Evolutionary conservation across 1,140 invertebrate species (phyloP), one percentile per base, ranked within the genome.

Genomic region (Papilio polyxenes): DNA sequence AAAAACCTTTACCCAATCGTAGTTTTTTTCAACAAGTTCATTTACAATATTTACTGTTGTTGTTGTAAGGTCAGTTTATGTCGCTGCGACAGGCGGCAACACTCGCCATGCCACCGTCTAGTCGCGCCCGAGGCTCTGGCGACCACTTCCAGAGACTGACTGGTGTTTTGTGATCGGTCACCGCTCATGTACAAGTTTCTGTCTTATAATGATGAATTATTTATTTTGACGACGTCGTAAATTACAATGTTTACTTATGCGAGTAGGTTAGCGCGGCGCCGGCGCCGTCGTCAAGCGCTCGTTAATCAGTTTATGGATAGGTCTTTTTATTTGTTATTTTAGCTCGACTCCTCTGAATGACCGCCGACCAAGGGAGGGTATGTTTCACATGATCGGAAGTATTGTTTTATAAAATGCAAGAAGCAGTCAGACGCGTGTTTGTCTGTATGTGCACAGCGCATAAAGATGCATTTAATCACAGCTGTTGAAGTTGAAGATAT

Each of bases 251-350:
- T 23, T 37, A 31, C 11, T 11, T 65, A 23, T 11, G 23, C 40
- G 1, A 1, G 59, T 23, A 9, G 20, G 62, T 7, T 3, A 31
- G 23, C 23, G 23, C 23, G 23, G 23, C 23, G 62, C 62, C 62
- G 23, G 62, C 62, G 62, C 23, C 62, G 62, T 23, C 59, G 59
- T n/a, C 59, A 5, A 62, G 62, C 20, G 62, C 62, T 65, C 62
- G 62, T 65, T 65, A 65, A 65, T 31, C 62, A 65, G 62, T 65
- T 65, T 65, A 65, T 65, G 62, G 20, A 31, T 37, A 20, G 20
- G 62, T 31, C 11, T 31, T 11, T 31, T 31, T 31, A 65, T 65
- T 65, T 10, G 62, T 65, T 31, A 65, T 65, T 65, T 31, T 9
- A 65, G 62, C 23, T 11, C 59, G 59, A n/a, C 10, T 20, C 3